phyloP scores from a whole-genome alignment of 2,888 invertebrate genomes.

The Orchestes rusci region DNA sequence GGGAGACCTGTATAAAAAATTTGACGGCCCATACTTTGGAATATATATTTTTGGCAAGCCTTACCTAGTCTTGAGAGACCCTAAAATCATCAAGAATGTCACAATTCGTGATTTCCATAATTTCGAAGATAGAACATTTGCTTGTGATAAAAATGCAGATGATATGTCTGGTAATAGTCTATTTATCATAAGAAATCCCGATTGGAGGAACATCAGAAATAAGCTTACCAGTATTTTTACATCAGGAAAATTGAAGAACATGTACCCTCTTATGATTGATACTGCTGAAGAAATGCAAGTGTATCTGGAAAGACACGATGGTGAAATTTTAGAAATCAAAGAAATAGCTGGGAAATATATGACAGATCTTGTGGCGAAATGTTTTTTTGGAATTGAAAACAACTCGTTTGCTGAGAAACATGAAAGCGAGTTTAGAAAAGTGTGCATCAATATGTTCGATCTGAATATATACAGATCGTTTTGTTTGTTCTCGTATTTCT shows the following conservation, averaged over 20 bases:
- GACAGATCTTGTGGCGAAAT: slow-evolving; percentile 45
- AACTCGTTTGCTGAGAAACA: slow-evolving; percentile 38
- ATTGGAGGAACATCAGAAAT: slow-evolving; percentile 48
- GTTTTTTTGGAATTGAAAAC: slow-evolving; percentile 45
- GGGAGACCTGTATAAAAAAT: slow-evolving; percentile 37
- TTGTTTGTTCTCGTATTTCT: slow-evolving; percentile 35
- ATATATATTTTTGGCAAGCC: slow-evolving; percentile 47
- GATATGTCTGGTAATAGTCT: slow-evolving; percentile 43
- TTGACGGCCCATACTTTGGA: slow-evolving; percentile 40
- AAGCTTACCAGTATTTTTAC: slow-evolving; percentile 50
- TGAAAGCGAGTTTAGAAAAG: slow-evolving; percentile 39
- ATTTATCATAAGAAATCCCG: slow-evolving; percentile 45
- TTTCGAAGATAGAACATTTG: slow-evolving; percentile 46
- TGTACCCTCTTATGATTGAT: slow-evolving; percentile 45
- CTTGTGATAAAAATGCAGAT: slow-evolving; percentile 43
- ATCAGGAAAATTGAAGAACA: slow-evolving; percentile 48
- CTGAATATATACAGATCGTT: slow-evolving; percentile 33
- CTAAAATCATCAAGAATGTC: slow-evolving; percentile 44
- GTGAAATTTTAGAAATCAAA: slow-evolving; percentile 33
- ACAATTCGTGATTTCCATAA: slow-evolving; percentile 45
- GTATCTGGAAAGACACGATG: slow-evolving; percentile 31
- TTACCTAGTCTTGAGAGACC: slow-evolving; percentile 43
- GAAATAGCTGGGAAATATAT: slow-evolving; percentile 41
- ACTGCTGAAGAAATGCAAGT: slow-evolving; percentile 37
- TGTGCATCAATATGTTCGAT: slow-evolving; percentile 38